These are phyloP conservation scores for Drosophila trapezifrons DNA, from an alignment of 1,140 invertebrate genomes.

Conservation along the genomic window DNA sequence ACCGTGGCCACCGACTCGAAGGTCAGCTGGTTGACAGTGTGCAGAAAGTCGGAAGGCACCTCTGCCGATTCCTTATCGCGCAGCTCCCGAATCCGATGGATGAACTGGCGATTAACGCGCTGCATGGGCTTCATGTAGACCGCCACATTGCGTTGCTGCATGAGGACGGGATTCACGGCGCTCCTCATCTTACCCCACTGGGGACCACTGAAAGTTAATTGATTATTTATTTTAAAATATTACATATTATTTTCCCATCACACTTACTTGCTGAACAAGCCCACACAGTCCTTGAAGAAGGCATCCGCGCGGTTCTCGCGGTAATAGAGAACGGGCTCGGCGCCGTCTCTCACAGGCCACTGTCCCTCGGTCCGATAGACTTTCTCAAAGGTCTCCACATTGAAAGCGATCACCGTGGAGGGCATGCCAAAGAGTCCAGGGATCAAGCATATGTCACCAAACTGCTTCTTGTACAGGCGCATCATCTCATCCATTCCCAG, in stretches of 20 bases:
- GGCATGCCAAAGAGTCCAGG: constrained; percentile 62
- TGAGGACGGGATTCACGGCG: constrained; percentile 53
- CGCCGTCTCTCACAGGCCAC: constrained; percentile 57
- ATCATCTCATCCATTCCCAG: constrained; percentile 41
- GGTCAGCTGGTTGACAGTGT: constrained; percentile 88
- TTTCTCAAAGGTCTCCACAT: constrained; percentile 47
- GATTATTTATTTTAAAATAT: neutral
- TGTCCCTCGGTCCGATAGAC: constrained; percentile 58
- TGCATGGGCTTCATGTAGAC: constrained; percentile 53
- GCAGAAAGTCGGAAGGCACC: constrained; percentile 86
- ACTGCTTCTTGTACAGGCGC: constrained; percentile 18
- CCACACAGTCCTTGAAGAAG: constrained; percentile 53
- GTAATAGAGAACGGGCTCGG: constrained; percentile 54
- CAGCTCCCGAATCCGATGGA: constrained; percentile 86
- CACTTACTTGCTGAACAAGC: constrained; percentile 44
- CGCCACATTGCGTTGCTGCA: constrained; percentile 56
- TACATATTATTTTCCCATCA: neutral
- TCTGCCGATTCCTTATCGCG: constrained; percentile 85
- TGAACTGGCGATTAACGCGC: constrained; percentile 86
- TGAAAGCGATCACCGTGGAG: constrained; percentile 56
- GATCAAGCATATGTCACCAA: constrained; percentile 48
- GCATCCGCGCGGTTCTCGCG: constrained; percentile 34
- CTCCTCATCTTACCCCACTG: constrained; percentile 38
- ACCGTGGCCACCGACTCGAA: constrained; percentile 89
- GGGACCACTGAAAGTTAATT: constrained; percentile 31